Evolutionary conservation across 1,140 invertebrate genomes (phyloP).

Genomic region (Araneus ventricosus): DNA sequence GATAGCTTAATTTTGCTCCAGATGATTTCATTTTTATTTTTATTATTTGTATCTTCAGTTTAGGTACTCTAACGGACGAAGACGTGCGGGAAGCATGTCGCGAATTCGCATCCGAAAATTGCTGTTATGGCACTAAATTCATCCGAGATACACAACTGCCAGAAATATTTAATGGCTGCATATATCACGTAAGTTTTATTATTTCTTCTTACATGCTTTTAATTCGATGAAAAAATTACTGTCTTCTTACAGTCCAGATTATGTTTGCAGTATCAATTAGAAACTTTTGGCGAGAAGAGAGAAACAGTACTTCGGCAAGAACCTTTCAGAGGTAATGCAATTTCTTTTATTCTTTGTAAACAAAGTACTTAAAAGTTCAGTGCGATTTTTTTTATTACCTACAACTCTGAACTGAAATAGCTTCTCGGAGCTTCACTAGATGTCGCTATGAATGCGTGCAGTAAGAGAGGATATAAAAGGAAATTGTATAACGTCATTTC

Average conservation of each 20-base stretch:
- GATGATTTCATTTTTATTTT: neutral
- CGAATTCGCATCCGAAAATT: constrained; percentile 81
- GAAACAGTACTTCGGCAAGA: constrained; percentile 82
- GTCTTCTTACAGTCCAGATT: neutral
- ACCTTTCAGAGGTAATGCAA: constrained; percentile 79
- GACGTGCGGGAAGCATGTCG: constrained; percentile 81
- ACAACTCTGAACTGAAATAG: too few relatives aligned
- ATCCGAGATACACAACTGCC: constrained; percentile 81
- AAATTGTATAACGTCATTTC: too few relatives aligned
- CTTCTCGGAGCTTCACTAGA: too few relatives aligned
- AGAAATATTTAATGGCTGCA: constrained; percentile 77
- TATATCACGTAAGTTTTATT: constrained; percentile 53
- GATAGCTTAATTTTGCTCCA: too few relatives aligned
- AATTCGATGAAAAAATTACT: neutral
- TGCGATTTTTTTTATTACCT: too few relatives aligned
- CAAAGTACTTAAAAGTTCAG: too few relatives aligned
- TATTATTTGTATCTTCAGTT: neutral
- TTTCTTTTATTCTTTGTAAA: too few relatives aligned
- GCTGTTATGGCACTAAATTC: constrained; percentile 82
- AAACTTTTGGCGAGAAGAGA: constrained; percentile 83
- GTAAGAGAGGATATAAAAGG: too few relatives aligned
- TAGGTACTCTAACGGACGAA: constrained; percentile 79
- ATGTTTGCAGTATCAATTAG: constrained; percentile 81
- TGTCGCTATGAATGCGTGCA: too few relatives aligned
- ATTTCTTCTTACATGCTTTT: neutral